Evolutionary conservation across 2,113 vertebrate genomes (phyloP), one percentile per base, ranked within the genome.

Genomic region (Camelus bactrianus): DNA sequence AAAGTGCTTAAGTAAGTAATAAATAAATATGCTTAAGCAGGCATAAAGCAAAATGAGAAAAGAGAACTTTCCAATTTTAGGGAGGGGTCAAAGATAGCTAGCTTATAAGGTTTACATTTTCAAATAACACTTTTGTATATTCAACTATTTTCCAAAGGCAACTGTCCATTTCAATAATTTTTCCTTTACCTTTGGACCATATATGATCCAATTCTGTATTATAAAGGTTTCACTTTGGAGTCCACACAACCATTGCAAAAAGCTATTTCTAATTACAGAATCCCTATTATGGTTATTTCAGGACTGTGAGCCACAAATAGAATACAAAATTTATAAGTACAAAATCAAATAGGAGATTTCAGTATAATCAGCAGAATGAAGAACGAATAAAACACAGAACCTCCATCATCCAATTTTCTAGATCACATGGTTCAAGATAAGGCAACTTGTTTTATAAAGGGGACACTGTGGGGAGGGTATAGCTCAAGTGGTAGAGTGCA

Each of bases 221-320:
- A 3, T 16, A 88, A 82, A 82, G 26, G 19, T 77, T 77, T 93
- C 35, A 70, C 32, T 93, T 58, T 87, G 35, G 80, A 87, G 35
- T 80, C 50, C 35, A 95, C 8, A 87, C 0, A 95, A 95, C 26
- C 85, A 77, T 26, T 89, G 9, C 73, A 94, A 80, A 87, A 73
- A 24, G 35, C 82, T 89, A 89, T 87, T 88, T 83, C 64, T 96
- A 93, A 79, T 81, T 70, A 97, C 26, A 95, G n/a, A 84, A 91
- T 72, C 58, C 60, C n/a, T 73, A 65, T 58, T 75, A 85, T 20
- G 28, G 54, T 84, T 76, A 91, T 50, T 80, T 93, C 54, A 89
- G 64, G 96, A 93, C 83, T 75, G 70, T 76, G 10, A 96, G n/a
- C 38, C 64, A 94, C 28, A 94, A 94, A 86, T 48, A 94, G 83